A percentile compares a stretch with the other conserved stretches of the same genome.
These are phyloP conservation scores for Pemphredon lugubris DNA, from an alignment of 2,888 invertebrate species.

Conservation along the genomic window DNA sequence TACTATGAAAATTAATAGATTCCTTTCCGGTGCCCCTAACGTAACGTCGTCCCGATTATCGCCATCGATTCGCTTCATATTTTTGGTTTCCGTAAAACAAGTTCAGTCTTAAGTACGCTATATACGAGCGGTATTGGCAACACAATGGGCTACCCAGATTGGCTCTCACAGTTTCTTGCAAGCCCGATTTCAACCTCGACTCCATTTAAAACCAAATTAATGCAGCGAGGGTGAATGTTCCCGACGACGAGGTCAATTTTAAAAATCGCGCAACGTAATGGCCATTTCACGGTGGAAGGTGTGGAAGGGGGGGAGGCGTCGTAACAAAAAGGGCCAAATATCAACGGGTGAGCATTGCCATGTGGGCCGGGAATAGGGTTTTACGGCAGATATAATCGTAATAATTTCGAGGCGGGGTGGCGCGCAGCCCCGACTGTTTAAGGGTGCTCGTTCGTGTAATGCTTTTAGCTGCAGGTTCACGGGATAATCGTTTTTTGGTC, in stretches of 20 bases:
- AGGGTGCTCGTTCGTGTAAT: conserved; percentile 38
- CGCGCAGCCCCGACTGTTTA: conserved; percentile 46
- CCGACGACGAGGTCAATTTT: conserved; percentile 60
- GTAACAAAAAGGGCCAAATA: conserved; percentile 67
- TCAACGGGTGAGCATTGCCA: conserved; percentile 67
- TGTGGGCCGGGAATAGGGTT: conserved; percentile 68
- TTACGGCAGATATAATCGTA: conserved; percentile 74
- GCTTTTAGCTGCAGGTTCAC: conserved; percentile 49
- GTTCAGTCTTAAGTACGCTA: too few species aligned
- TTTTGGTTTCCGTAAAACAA: too few species aligned
- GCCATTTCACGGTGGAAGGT: conserved; percentile 75
- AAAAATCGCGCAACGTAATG: conserved; percentile 74
- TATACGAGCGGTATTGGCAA: too few species aligned
- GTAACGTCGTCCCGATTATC: too few species aligned
- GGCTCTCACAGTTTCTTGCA: conserved; percentile 32
- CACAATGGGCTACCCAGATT: too few species aligned
- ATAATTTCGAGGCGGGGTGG: conserved; percentile 65
- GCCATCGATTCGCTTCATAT: too few species aligned
- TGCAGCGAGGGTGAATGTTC: conserved; percentile 38
- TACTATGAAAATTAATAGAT: too few species aligned
- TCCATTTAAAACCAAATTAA: conserved; percentile 65
- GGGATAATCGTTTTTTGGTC: conserved; percentile 32
- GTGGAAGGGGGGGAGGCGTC: conserved; percentile 64
- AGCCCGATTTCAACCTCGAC: conserved; percentile 28
- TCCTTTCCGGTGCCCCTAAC: too few species aligned